These are phyloP conservation scores for Dufourea novaeangliae DNA, from an alignment of 1,140 invertebrate genomes.

Conservation along the genomic window DNA sequence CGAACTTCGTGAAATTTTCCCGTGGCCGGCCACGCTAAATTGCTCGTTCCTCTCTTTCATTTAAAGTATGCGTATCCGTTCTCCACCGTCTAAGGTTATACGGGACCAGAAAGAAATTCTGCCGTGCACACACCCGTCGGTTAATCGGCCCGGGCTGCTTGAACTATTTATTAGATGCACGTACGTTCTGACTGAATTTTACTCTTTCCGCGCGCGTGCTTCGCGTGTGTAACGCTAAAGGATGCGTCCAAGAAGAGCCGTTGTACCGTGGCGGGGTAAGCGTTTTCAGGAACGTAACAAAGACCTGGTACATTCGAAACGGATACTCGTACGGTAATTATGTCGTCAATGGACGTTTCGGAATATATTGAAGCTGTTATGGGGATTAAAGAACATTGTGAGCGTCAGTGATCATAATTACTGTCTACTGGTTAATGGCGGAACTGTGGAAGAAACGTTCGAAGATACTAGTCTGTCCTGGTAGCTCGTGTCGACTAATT, in stretches of 20 bases:
- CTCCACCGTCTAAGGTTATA: conserved; percentile 18
- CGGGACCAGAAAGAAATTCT: conserved; percentile 29
- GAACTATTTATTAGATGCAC: conserved; percentile 47
- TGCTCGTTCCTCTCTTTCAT: conserved; percentile 6
- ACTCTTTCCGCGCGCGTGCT: conserved; percentile 1
- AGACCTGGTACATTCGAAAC: not conserved
- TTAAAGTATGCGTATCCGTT: conserved; percentile 45
- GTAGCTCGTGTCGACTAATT: too few species aligned
- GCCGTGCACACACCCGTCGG: not conserved
- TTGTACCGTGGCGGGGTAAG: not conserved
- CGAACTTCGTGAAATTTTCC: conserved; percentile 37
- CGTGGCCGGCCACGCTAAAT: conserved; percentile 22
- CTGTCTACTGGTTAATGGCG: too few species aligned
- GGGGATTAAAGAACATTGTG: too few species aligned
- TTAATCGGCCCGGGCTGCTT: conserved; percentile 26
- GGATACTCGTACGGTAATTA: too few species aligned
- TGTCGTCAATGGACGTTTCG: too few species aligned
- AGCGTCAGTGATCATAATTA: too few species aligned
- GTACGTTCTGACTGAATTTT: not conserved
- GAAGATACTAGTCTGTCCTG: too few species aligned
- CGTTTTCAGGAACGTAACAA: too few species aligned
- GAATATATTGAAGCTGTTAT: too few species aligned
- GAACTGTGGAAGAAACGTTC: too few species aligned
- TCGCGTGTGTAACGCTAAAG: conserved; percentile 11
- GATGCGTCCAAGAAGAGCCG: not conserved